phyloP scores from a whole-genome alignment of 2,888 invertebrate genomes.

The Athrips mouffetella region DNA sequence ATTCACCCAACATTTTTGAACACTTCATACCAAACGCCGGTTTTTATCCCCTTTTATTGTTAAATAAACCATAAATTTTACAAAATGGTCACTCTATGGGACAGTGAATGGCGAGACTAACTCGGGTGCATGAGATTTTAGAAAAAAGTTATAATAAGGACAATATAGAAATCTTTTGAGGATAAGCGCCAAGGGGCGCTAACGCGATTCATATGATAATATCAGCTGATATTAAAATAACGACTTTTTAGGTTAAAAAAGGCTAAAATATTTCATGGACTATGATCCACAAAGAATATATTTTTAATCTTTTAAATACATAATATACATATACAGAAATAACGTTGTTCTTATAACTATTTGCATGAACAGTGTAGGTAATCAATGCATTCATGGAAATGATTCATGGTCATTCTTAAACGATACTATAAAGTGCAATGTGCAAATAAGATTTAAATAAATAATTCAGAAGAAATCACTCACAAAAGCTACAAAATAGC shows the following conservation, averaged over 20 bases:
- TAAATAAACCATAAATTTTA: constrained; percentile 76
- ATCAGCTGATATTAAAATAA: constrained; percentile 47
- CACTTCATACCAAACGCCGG: constrained; percentile 31
- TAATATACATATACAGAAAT: too few species aligned
- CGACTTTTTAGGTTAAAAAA: constrained; percentile 39
- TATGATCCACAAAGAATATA: too few species aligned
- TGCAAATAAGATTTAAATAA: too few species aligned
- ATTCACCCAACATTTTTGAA: constrained; percentile 39
- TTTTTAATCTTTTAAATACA: too few species aligned
- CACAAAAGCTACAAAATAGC: neutral
- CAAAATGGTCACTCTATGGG: constrained; percentile 62
- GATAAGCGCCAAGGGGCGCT: constrained; percentile 67
- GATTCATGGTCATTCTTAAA: too few species aligned
- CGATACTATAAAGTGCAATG: too few species aligned
- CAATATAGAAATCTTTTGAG: constrained; percentile 52
- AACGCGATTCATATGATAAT: constrained; percentile 66
- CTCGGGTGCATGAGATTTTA: constrained; percentile 44
- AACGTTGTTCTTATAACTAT: too few species aligned
- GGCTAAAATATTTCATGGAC: constrained; percentile 33
- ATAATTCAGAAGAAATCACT: neutral
- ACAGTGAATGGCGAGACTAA: constrained; percentile 52
- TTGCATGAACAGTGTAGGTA: too few species aligned
- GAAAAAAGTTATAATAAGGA: constrained; percentile 43
- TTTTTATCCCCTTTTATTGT: constrained; percentile 64
- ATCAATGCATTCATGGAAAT: too few species aligned